A percentile compares a stretch with the other conserved stretches of the same genome.
Evolutionary conservation across 2,888 invertebrate species (phyloP).

Genomic region (Lasioglossum calceatum): DNA sequence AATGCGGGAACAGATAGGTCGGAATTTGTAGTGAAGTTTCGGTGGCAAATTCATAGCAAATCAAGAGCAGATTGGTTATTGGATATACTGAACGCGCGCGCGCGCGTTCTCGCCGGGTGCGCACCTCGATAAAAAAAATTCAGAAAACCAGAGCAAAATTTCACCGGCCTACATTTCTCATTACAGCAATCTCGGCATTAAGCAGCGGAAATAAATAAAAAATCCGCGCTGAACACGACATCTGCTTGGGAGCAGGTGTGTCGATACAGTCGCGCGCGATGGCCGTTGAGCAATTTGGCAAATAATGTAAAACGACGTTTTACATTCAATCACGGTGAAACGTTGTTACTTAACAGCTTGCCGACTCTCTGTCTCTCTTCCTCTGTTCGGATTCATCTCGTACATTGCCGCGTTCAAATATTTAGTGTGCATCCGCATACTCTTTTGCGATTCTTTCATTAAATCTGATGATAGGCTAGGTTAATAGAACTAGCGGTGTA

Average conservation of each 20-base stretch:
- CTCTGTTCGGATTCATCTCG: background rate
- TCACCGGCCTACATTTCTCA: slow-evolving; percentile 67
- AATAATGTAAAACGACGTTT: slow-evolving; percentile 64
- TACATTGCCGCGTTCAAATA: background rate
- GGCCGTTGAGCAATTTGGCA: slow-evolving; percentile 64
- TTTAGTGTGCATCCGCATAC: background rate
- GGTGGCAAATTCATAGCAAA: too few relatives aligned
- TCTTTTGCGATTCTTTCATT: background rate
- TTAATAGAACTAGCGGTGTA: background rate
- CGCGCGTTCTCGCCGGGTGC: background rate
- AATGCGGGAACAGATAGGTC: too few relatives aligned
- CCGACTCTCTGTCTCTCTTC: background rate
- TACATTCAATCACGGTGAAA: slow-evolving; percentile 29
- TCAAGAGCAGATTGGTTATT: too few relatives aligned
- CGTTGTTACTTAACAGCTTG: slow-evolving; percentile 14
- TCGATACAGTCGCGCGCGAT: slow-evolving; percentile 6
- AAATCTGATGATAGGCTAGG: background rate
- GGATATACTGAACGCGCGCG: background rate
- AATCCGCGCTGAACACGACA: slow-evolving; percentile 55
- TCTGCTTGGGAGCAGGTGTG: slow-evolving; percentile 63
- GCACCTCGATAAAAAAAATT: slow-evolving; percentile 20
- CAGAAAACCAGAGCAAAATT: slow-evolving; percentile 54
- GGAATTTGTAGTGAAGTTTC: too few relatives aligned
- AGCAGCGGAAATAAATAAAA: slow-evolving; percentile 65
- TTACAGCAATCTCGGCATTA: slow-evolving; percentile 61